phyloP scores from a whole-genome alignment of 2,113 vertebrate genomes.

The Orthonyx spaldingii region DNA sequence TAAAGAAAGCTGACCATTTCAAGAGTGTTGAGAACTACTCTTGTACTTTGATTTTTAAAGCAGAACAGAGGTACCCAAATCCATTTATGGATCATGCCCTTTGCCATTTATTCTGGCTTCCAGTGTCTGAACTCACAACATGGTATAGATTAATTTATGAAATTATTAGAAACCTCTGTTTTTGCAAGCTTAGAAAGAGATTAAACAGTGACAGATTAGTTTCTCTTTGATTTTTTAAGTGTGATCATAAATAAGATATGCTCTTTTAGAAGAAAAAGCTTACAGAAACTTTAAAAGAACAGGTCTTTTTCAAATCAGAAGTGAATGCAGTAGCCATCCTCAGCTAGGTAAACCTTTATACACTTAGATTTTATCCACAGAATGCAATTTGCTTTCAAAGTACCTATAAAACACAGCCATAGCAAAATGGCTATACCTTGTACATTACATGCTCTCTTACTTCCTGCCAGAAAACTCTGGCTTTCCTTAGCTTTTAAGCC shows the following conservation, averaged over 20 bases:
- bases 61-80: not conserved
- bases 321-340: not conserved
- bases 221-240: not conserved
- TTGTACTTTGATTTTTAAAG: not conserved
- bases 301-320: not conserved
- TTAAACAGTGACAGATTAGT: not conserved
- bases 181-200: not conserved
- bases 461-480: not conserved
- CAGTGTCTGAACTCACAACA: not conserved
- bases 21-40: not conserved
- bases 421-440: not conserved
- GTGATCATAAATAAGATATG: not conserved
- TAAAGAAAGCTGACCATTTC: not conserved
- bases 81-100: not conserved
- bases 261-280: not conserved
- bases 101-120: not conserved
- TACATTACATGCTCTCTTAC: not conserved
- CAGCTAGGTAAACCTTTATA: not conserved
- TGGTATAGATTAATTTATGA: not conserved
- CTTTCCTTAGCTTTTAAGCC: not conserved
- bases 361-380: not conserved
- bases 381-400: not conserved
- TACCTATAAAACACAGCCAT: not conserved
- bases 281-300: not conserved
- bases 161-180: not conserved